Evolutionary conservation across 2,113 vertebrate genomes (phyloP), one percentile per base, ranked within the genome.

Genomic region (Lophotis ruficrista): DNA sequence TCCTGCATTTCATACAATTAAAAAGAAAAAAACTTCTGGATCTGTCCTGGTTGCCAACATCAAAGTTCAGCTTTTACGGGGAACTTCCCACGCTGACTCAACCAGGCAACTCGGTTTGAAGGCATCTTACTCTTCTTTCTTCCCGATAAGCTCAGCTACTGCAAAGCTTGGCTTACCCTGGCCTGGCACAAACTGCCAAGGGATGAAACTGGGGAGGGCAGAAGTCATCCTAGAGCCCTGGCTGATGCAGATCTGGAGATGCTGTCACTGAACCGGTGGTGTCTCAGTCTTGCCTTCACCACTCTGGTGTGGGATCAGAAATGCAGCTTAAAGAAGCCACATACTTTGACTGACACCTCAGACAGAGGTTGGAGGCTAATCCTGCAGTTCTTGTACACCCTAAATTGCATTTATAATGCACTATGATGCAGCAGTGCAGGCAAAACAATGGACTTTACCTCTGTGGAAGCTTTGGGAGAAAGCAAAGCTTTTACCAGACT

Each of bases 11-110:
- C n/a, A 66, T 31, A 31, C 35, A 82, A 96, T 83, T 97, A 92
- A 82, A 69, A 93, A 92, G 72, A 83, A 31, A 84, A 93, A 91
- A 93, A 87, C 62, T 92, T 95, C 33, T 68, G 48, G 54, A 79
- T 91, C 82, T 95, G 48, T 83, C 95, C 91, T 83, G 43, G 35
- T 88, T 86, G 83, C 79, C 81, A 96, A 80, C n/a, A 82, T 68
- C 68, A 23, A 84, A 87, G 51, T 91, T 94, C 58, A 83, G 76
- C 85, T 83, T 90, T 85, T 87, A 90, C 27, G 28, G 19, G 69
- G 90, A 96, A 88, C 73, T 87, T 79, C 58, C 93, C 94, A 73
- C 23, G 14, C 87, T 88, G 75, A 84, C 41, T 43, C 41, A 43
- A 43, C 15, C 41, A 43, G 41, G 41, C 41, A 43, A 53, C 68